phyloP scores from a whole-genome alignment of 2,888 invertebrate genomes.

The Ophion ventricosus region DNA sequence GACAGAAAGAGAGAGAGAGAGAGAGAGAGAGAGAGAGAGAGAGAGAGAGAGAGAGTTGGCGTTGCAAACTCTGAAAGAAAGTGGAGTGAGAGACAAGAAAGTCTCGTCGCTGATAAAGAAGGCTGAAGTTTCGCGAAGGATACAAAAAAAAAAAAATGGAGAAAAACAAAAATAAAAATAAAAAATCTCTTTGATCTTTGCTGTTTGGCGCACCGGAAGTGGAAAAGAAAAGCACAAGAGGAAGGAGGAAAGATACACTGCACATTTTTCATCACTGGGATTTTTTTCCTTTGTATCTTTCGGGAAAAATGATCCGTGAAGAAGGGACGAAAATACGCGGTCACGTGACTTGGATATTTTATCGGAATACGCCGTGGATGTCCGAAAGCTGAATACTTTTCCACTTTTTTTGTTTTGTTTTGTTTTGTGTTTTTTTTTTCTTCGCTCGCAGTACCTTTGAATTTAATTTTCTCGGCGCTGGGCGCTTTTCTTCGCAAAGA shows the following conservation, averaged over 20 bases:
- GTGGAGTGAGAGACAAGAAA: slow-evolving; percentile 1
- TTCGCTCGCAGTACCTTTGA: not conserved
- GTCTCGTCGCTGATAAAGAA: slow-evolving; percentile 32
- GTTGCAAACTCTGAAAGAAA: not conserved
- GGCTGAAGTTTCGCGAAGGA: slow-evolving; percentile 22
- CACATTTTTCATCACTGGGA: not conserved
- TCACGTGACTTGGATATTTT: slow-evolving; percentile 6
- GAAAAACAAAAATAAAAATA: slow-evolving; percentile 13
- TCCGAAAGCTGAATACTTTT: not conserved
- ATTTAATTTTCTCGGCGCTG: not conserved
- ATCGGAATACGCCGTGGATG: not conserved
- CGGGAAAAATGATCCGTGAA: not conserved
- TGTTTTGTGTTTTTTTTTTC: not conserved
- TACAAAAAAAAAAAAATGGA: not conserved
- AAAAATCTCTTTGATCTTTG: slow-evolving; percentile 59
- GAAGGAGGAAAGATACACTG: not conserved
- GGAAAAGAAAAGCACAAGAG: not conserved
- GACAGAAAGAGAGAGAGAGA: not conserved
- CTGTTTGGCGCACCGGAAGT: slow-evolving; percentile 21
- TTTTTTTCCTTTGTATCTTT: not conserved
- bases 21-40: slow-evolving; percentile 14
- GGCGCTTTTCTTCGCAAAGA: not conserved
- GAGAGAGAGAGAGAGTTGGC: slow-evolving; percentile 11
- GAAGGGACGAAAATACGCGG: not conserved
- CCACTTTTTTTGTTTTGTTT: not conserved